Percentiles rank a stretch among this genome's conserved stretches.
phyloP scores from a whole-genome alignment of 2,888 invertebrate species.

The Caradrina kadenii region DNA sequence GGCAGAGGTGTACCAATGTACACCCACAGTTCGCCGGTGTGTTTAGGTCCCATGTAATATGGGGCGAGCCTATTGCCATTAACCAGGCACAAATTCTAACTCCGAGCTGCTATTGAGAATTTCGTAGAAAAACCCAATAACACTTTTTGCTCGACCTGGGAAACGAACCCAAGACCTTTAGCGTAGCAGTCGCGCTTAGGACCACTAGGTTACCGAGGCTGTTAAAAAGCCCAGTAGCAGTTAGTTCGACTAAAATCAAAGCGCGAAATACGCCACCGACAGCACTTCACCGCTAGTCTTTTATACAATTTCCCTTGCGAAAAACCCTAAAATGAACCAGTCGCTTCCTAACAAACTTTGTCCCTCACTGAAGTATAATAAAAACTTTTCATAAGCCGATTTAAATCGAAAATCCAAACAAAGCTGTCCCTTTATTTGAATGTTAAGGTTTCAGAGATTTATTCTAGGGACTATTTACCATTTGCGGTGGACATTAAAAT shows the following conservation, averaged over 20 bases:
- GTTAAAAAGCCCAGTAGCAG: no score
- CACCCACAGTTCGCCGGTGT: no score
- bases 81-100: no score
- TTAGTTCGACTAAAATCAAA: constrained; percentile 46
- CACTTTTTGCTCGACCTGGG: no score
- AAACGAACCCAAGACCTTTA: no score
- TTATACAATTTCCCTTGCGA: constrained; percentile 24
- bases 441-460: constrained; percentile 64
- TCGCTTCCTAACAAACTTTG: constrained; percentile 34
- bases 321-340: constrained; percentile 40
- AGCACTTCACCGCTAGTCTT: constrained; percentile 32
- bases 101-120: no score
- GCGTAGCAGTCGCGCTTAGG: no score
- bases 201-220: no score
- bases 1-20: no score
- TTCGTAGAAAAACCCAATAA: no score
- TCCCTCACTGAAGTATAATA: constrained; percentile 50
- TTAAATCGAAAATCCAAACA: constrained; percentile 69
- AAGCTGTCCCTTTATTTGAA: constrained; percentile 68
- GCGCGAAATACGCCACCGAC: constrained; percentile 32
- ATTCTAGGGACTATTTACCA: constrained; percentile 58
- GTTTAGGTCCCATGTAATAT: no score
- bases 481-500: constrained; percentile 43
- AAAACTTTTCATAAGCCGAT: constrained; percentile 71
- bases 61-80: no score